Percentiles rank a stretch among this genome's conserved stretches.
Evolutionary conservation across 2,113 vertebrate genomes (phyloP).

Genomic region (Gadus macrocephalus): DNA sequence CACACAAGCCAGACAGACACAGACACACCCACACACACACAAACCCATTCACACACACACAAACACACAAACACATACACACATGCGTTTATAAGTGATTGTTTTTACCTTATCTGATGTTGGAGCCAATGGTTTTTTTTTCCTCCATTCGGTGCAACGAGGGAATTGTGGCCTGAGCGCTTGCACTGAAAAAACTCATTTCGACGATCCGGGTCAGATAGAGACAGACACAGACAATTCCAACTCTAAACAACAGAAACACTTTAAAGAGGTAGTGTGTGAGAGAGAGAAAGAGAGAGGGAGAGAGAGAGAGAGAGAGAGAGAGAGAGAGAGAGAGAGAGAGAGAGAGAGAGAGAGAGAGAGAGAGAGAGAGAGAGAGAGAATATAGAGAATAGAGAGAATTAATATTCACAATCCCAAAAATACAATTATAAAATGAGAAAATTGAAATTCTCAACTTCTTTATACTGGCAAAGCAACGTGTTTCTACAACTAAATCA

Average conservation of each 20-base stretch:
- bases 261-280: constrained; percentile 42
- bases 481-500: constrained; percentile 30
- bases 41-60: neutral
- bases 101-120: constrained; percentile 68
- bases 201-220: constrained; percentile 63
- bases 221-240: constrained; percentile 50
- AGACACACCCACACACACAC: neutral
- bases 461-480: constrained; percentile 41
- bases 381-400: constrained; percentile 13
- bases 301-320: too few species aligned
- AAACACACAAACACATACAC: neutral
- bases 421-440: constrained; percentile 4
- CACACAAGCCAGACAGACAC: too few species aligned
- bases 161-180: constrained; percentile 56
- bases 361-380: neutral
- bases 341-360: neutral
- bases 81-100: constrained; percentile 56
- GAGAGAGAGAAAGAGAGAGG: too few species aligned
- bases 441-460: constrained; percentile 20
- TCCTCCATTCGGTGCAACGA: constrained; percentile 29
- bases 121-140: constrained; percentile 61
- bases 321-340: too few species aligned
- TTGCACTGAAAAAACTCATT: constrained; percentile 65
- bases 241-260: constrained; percentile 29
- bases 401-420: constrained; percentile 47